Conservation (phyloP, 2,797 vertebrate genomes). For the Gymnothorax javanicus region DNA sequence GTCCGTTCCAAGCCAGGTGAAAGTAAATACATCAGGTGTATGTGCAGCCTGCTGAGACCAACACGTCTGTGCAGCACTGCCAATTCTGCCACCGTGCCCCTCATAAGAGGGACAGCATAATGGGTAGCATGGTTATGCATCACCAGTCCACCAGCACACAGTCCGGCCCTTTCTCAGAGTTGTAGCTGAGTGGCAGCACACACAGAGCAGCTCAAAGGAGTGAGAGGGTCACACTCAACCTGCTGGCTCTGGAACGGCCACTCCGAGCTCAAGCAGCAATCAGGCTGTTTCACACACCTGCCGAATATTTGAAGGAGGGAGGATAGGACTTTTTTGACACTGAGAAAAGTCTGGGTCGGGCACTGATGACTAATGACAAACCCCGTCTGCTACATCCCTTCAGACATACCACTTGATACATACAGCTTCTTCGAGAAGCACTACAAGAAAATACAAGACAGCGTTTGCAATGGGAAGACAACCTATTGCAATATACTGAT, state of each 20-base stretch:
- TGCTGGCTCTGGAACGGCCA: neutral
- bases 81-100: neutral
- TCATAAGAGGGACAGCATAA: neutral
- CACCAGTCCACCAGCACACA: too few species aligned
- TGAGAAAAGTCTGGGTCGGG: neutral
- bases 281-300: neutral
- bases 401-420: neutral
- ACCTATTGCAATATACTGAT: neutral
- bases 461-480: neutral
- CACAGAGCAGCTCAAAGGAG: neutral
- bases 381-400: neutral
- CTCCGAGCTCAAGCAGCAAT: neutral
- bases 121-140: neutral
- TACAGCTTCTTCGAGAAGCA: neutral
- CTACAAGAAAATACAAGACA: neutral
- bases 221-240: neutral
- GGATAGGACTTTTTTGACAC: neutral
- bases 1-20: slow-evolving; percentile 61
- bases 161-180: neutral
- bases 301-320: neutral
- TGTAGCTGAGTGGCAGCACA: neutral
- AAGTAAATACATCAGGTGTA: slow-evolving; percentile 61
- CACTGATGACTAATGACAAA: neutral
- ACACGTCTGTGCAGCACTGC: neutral
- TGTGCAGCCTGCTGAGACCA: slow-evolving; percentile 22